A percentile compares a stretch with the other conserved stretches of the same genome.
phyloP scores from a whole-genome alignment of 2,797 vertebrate species.

The Amblyraja radiata region DNA sequence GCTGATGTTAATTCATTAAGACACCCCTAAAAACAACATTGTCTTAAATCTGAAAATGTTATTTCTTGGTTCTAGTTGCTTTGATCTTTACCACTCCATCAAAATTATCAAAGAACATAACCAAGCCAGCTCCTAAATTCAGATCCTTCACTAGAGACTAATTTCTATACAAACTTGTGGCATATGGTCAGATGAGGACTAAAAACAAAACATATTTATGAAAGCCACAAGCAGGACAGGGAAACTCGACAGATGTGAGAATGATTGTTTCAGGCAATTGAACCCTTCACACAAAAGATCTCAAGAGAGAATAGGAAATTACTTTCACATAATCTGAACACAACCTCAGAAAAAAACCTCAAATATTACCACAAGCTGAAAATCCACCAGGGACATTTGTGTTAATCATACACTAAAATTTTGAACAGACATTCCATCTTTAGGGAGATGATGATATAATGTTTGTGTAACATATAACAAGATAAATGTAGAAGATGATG shows the following conservation, averaged over 20 bases:
- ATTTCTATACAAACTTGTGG: neutral
- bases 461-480: neutral
- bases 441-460: neutral
- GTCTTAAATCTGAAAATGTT: neutral
- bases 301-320: neutral
- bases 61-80: neutral
- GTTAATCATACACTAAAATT: neutral
- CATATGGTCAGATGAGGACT: neutral
- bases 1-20: neutral
- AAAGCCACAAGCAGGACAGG: neutral
- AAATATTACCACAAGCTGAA: neutral
- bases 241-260: constrained; percentile 7
- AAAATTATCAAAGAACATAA: neutral
- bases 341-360: neutral
- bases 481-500: neutral
- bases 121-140: neutral
- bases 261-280: neutral
- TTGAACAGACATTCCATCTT: neutral
- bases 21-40: neutral
- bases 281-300: neutral
- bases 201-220: neutral
- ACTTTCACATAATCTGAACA: neutral
- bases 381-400: neutral
- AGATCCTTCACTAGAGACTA: neutral
- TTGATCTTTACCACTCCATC: neutral